Evolutionary conservation across 2,797 vertebrate genomes (phyloP).

Genomic region (Dryobates pubescens): DNA sequence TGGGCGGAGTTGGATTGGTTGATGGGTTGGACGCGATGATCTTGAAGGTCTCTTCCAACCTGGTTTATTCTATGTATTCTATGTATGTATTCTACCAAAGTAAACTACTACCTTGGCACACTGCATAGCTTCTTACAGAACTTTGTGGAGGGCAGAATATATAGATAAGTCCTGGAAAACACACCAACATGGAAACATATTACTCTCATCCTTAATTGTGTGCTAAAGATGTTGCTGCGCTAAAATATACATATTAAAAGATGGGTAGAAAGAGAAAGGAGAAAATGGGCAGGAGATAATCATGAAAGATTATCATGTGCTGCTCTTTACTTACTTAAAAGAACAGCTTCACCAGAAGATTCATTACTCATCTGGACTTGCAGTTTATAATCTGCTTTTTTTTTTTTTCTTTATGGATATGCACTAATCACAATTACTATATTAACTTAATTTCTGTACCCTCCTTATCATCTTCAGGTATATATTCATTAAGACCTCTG

Average conservation of each 20-base stretch:
- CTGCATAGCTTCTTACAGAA: not conserved
- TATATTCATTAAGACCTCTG: not conserved
- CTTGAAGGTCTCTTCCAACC: too few relatives aligned
- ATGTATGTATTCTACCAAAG: too few relatives aligned
- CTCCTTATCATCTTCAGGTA: not conserved
- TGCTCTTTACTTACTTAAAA: not conserved
- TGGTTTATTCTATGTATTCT: too few relatives aligned
- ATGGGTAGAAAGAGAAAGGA: not conserved
- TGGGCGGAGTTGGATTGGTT: too few relatives aligned
- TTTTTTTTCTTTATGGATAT: not conserved
- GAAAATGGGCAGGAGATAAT: not conserved
- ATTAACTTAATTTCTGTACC: not conserved
- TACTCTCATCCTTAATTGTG: not conserved
- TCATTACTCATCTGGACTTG: not conserved
- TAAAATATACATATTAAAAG: not conserved
- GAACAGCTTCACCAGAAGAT: not conserved
- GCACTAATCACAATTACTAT: not conserved
- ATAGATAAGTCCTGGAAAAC: not conserved
- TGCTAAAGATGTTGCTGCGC: not conserved
- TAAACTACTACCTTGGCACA: not conserved
- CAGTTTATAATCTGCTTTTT: not conserved
- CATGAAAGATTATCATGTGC: not conserved
- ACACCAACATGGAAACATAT: not conserved
- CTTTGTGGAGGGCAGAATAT: not conserved
- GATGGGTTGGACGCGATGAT: too few relatives aligned